Evolutionary conservation across 1,140 invertebrate species (phyloP).

Genomic region (Colletes gigas): DNA sequence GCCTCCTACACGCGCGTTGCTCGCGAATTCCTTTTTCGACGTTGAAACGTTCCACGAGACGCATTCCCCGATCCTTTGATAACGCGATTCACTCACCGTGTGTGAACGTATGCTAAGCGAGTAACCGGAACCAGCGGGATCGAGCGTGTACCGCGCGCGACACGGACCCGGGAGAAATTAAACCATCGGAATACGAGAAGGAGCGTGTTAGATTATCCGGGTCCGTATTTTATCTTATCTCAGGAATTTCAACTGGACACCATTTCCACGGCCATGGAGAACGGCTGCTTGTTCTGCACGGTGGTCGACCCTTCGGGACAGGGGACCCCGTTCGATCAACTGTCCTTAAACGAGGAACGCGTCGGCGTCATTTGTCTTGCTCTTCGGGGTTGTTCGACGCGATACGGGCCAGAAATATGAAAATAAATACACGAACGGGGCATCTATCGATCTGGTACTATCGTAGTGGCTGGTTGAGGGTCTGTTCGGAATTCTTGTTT

Average conservation of each 20-base stretch:
- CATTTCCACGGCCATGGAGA: conserved; percentile 40
- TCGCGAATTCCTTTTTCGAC: conserved; percentile 14
- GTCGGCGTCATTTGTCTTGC: conserved; percentile 19
- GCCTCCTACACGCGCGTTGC: conserved; percentile 9
- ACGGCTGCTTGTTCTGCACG: conserved; percentile 43
- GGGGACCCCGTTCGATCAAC: conserved; percentile 34
- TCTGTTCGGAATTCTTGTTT: not conserved
- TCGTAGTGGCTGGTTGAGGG: not conserved
- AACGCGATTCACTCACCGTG: conserved; percentile 4
- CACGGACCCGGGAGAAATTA: conserved; percentile 42
- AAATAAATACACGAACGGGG: conserved; percentile 16
- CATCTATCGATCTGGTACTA: not conserved
- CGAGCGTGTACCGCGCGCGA: conserved; percentile 31
- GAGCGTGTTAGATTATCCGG: conserved; percentile 56
- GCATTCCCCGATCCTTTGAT: conserved; percentile 32
- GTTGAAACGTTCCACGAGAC: not conserved
- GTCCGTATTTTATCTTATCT: conserved; percentile 61
- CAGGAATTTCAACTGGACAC: conserved; percentile 42
- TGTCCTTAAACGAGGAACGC: conserved; percentile 38
- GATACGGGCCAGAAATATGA: conserved; percentile 19
- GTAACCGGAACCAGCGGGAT: conserved; percentile 34
- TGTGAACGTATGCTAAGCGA: conserved; percentile 1
- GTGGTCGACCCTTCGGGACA: conserved; percentile 47
- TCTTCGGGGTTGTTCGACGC: not conserved
- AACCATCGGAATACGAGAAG: conserved; percentile 59